A percentile compares a stretch with the other conserved stretches of the same genome.
Conservation (phyloP, 2,797 vertebrate genomes). For the Xenopus petersii region DNA sequence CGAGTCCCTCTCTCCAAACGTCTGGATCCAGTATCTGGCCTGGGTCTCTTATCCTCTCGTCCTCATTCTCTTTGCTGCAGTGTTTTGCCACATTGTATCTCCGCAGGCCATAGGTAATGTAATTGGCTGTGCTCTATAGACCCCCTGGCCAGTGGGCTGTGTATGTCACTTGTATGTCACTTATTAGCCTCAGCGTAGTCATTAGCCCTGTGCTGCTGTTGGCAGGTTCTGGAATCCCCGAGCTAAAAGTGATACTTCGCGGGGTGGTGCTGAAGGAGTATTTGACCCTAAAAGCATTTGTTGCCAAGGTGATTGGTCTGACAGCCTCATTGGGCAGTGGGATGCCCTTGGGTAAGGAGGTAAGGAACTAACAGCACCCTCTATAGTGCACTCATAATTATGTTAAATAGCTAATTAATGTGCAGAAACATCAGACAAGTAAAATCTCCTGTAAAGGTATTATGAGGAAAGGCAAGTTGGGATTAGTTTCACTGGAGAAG, state of each 20-base stretch:
- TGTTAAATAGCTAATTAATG: too few species aligned
- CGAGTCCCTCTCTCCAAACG: conserved; percentile 72
- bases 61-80: conserved; percentile 87
- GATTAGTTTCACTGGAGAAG: too few species aligned
- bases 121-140: neutral
- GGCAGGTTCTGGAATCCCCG: conserved; percentile 92
- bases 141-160: too few species aligned
- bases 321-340: conserved; percentile 92
- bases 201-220: too few species aligned
- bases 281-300: conserved; percentile 89
- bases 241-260: conserved; percentile 96
- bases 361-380: conserved; percentile 52
- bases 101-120: conserved; percentile 88
- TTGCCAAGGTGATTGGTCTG: conserved; percentile 91
- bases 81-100: conserved; percentile 91
- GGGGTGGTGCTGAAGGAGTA: conserved; percentile 96
- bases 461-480: too few species aligned
- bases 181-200: too few species aligned
- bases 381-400: neutral
- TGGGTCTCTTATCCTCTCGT: conserved; percentile 87
- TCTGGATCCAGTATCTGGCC: conserved; percentile 83
- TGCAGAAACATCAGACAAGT: too few species aligned
- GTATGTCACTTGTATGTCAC: too few species aligned
- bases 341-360: conserved; percentile 97
- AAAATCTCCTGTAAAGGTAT: too few species aligned